Evolutionary conservation across 2,797 vertebrate species (phyloP), one percentile per base, ranked within the genome.

Genomic region (Typhlichthys subterraneus): DNA sequence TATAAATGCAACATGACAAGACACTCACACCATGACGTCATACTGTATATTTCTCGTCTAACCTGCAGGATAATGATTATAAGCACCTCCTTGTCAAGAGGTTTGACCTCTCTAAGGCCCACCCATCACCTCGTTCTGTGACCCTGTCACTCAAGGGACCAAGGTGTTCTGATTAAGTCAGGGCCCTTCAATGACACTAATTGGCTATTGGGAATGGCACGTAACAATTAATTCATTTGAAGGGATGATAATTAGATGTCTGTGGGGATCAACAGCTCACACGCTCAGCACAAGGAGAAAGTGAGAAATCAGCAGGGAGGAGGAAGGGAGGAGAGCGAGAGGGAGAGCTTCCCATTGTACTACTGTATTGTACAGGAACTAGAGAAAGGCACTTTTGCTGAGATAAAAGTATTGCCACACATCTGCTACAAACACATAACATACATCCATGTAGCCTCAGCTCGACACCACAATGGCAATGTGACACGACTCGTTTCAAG

Each of bases 211-310:
- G 75, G 71, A 52, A 64, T 45, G 8, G 73, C 69, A 66, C 64
- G 76, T 66, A 76, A 84, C 71, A 76, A 72, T 72, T 77, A 77
- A 85, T 85, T 77, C 64, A 63, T 83, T 73, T 67, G 49, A 71
- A 80, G n/a, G 59, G 60, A 48, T 56, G 29, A 49, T 75, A 84
- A 88, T 85, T 85, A 76, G 75, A 76, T 67, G 73, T 79, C 69
- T 72, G 73, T 66, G 53, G 71, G 73, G 82, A 57, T 66, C 63
- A 58, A 75, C 66, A 65, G 47, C 65, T 80, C 50, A 61, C 49
- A 23, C 12, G 45, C 70, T 62, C 15, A 62, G 59, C 61, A 54
- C 9, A 51, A 38, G 33, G 33, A 38, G 33, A 38, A 38, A 38
- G 33, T 38, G 59, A 53, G 51, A 70, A 72, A 47, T 55, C 64